Evolutionary conservation across 2,888 invertebrate species (phyloP).

Genomic region (Onthophagus sagittarius): DNA sequence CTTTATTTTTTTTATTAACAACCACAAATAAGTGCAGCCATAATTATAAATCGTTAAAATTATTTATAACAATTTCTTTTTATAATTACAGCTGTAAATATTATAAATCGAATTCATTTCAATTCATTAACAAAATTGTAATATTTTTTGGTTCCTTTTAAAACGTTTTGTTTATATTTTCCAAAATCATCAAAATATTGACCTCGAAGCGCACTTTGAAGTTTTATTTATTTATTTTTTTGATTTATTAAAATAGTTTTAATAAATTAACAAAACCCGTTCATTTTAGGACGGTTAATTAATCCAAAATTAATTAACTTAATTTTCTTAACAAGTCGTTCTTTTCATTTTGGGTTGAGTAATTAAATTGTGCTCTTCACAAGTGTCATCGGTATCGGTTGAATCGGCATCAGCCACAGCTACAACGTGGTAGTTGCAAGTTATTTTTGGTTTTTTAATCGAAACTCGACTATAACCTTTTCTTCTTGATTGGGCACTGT

Average conservation of each 20-base stretch:
- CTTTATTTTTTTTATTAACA: background rate
- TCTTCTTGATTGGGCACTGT: conserved; percentile 42
- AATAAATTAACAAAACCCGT: too few species aligned
- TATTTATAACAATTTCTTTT: too few species aligned
- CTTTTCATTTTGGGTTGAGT: conserved; percentile 39
- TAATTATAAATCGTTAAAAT: background rate
- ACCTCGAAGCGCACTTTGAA: background rate
- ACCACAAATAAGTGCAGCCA: background rate
- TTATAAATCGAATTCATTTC: too few species aligned
- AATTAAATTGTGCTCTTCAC: conserved; percentile 43
- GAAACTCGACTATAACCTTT: conserved; percentile 48
- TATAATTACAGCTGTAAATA: too few species aligned
- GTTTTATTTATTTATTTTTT: background rate
- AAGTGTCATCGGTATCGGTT: conserved; percentile 46
- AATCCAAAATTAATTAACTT: background rate
- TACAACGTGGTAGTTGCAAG: conserved; percentile 50
- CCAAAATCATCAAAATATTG: background rate
- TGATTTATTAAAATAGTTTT: too few species aligned
- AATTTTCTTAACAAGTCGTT: conserved; percentile 41
- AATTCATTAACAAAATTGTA: too few species aligned
- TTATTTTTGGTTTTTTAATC: conserved; percentile 49
- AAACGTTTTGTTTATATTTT: background rate
- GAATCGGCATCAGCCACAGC: conserved; percentile 47
- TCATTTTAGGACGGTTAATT: background rate
- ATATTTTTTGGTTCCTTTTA: background rate